phyloP scores from a whole-genome alignment of 2,888 invertebrate genomes.

The Tenodera sinensis region DNA sequence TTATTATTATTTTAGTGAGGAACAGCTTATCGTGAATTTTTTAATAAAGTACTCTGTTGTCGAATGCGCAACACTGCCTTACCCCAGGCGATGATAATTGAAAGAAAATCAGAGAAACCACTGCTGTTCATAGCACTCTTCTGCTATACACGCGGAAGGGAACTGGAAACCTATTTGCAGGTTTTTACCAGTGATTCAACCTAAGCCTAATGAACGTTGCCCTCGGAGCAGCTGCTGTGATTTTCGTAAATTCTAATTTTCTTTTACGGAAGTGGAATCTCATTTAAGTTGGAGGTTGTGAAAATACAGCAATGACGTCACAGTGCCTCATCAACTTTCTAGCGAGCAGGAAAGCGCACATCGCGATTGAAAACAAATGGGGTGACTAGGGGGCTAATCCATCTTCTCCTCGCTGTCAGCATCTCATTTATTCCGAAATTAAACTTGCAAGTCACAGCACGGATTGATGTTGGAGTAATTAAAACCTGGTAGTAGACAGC shows the following conservation, averaged over 20 bases:
- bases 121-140: no score
- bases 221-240: not conserved
- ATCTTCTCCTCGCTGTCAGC: not conserved
- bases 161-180: no score
- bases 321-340: not conserved
- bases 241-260: not conserved
- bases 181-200: no score
- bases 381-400: not conserved
- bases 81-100: no score
- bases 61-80: no score
- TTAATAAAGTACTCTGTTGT: no score
- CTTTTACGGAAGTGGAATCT: not conserved
- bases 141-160: no score
- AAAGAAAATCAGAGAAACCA: no score
- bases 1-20: no score
- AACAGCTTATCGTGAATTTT: no score
- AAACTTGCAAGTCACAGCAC: not conserved
- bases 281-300: not conserved
- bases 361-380: not conserved
- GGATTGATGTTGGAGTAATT: not conserved
- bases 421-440: not conserved
- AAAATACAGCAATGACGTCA: not conserved
- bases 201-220: not conserved
- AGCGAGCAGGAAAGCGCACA: not conserved
- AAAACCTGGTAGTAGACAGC: not conserved